Conservation (phyloP, 2,113 vertebrate genomes). For the Ibidorhyncha struthersii region DNA sequence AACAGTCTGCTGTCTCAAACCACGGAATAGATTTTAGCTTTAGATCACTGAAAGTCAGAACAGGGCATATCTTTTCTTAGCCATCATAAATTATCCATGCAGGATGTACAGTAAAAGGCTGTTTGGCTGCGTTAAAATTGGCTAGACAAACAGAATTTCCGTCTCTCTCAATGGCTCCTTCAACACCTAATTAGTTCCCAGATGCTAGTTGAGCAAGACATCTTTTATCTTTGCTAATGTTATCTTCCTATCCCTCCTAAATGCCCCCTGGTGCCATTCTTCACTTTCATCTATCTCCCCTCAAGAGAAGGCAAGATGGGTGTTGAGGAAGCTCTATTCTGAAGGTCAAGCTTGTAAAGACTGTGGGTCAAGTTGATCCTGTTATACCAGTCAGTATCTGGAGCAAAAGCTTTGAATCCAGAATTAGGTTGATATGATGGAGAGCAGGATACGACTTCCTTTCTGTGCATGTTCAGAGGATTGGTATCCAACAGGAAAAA, state of each 20-base stretch:
- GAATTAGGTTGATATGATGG: background rate
- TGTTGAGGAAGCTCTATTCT: constrained; percentile 27
- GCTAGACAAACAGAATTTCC: constrained; percentile 67
- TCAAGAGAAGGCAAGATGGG: constrained; percentile 24
- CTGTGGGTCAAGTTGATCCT: constrained; percentile 30
- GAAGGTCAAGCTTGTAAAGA: constrained; percentile 54
- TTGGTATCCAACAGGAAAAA: background rate
- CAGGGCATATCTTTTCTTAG: constrained; percentile 28
- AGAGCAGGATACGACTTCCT: background rate
- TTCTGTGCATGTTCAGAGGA: background rate
- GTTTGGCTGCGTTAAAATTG: constrained; percentile 58
- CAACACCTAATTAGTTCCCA: constrained; percentile 70
- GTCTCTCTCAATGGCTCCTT: constrained; percentile 57
- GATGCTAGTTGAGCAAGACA: constrained; percentile 50
- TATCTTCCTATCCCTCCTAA: constrained; percentile 38
- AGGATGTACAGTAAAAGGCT: constrained; percentile 66
- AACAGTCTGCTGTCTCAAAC: constrained; percentile 4
- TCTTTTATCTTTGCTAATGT: constrained; percentile 65
- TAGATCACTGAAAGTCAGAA: constrained; percentile 18
- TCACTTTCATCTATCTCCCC: constrained; percentile 41
- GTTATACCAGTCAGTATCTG: background rate
- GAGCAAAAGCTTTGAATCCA: constrained; percentile 26
- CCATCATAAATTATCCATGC: constrained; percentile 69
- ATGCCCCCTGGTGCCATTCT: constrained; percentile 22
- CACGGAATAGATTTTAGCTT: background rate